Evolutionary conservation across 2,888 invertebrate genomes (phyloP).

Genomic region (Blastobasis adustella): DNA sequence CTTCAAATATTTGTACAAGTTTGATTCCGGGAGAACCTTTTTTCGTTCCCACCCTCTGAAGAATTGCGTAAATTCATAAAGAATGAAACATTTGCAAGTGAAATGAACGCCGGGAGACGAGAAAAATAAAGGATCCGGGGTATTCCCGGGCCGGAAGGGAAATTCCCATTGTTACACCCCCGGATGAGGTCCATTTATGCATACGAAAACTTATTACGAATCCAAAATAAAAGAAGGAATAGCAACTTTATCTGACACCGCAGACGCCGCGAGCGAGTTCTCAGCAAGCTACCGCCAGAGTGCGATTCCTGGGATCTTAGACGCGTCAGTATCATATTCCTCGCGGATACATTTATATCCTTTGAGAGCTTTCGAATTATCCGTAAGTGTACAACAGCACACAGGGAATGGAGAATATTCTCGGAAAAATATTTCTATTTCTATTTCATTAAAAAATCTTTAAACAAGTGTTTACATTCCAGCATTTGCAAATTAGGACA

Average conservation of each 20-base stretch:
- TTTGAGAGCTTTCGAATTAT: too few relatives aligned
- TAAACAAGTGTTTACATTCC: too few relatives aligned
- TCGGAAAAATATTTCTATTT: too few relatives aligned
- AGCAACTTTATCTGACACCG: constrained; percentile 1
- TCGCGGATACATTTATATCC: too few relatives aligned
- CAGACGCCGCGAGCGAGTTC: not conserved
- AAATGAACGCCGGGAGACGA: constrained; percentile 54
- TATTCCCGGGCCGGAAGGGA: constrained; percentile 30
- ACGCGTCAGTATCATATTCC: too few relatives aligned
- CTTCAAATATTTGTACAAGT: constrained; percentile 54
- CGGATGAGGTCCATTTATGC: constrained; percentile 62
- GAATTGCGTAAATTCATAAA: constrained; percentile 57
- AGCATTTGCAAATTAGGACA: too few relatives aligned
- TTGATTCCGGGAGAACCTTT: constrained; percentile 44
- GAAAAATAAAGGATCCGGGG: constrained; percentile 50
- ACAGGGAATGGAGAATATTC: too few relatives aligned
- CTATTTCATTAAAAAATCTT: too few relatives aligned
- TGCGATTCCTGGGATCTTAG: too few relatives aligned
- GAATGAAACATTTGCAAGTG: constrained; percentile 65
- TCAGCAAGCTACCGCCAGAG: not conserved
- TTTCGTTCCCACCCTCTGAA: constrained; percentile 21
- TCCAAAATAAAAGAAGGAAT: constrained; percentile 20
- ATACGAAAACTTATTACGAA: constrained; percentile 61
- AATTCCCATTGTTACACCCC: constrained; percentile 57
- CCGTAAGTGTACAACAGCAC: too few relatives aligned